Percentiles rank a stretch among this genome's conserved stretches.
Conservation (phyloP, 2,888 invertebrate species). For the Aphrophora alni region DNA sequence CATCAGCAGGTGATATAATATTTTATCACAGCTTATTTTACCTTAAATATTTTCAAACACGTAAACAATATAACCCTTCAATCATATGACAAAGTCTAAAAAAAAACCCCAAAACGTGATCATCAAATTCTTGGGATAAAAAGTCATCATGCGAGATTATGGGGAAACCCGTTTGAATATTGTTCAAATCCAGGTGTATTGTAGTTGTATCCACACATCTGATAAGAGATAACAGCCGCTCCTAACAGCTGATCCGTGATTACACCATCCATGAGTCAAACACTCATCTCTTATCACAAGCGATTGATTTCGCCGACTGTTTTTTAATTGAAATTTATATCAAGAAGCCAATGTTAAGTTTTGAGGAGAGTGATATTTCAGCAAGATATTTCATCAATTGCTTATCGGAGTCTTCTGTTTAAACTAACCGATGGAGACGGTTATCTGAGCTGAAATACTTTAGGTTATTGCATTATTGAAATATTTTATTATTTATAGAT, state of each 20-base stretch:
- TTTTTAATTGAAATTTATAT: background rate
- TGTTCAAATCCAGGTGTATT: background rate
- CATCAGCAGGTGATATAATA: too few relatives aligned
- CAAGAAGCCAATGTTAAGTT: background rate
- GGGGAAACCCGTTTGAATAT: background rate
- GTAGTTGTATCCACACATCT: background rate
- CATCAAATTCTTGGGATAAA: too few relatives aligned
- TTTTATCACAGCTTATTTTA: too few relatives aligned
- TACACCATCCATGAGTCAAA: background rate
- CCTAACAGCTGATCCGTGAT: slow-evolving; percentile 1
- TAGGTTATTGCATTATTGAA: background rate
- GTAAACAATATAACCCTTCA: too few relatives aligned
- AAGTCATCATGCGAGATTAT: too few relatives aligned
- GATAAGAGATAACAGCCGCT: slow-evolving; percentile 9
- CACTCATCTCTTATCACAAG: background rate
- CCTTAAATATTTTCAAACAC: too few relatives aligned
- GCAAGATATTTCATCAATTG: background rate
- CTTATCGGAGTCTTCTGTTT: background rate
- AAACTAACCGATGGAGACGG: background rate
- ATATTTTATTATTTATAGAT: too few relatives aligned
- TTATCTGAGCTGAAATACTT: background rate
- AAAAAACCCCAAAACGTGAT: too few relatives aligned
- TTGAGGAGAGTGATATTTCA: background rate
- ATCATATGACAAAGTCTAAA: too few relatives aligned
- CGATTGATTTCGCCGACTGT: slow-evolving; percentile 6